Evolutionary conservation across 2,113 vertebrate genomes (phyloP).

Genomic region (Gymnocephalus cernua): DNA sequence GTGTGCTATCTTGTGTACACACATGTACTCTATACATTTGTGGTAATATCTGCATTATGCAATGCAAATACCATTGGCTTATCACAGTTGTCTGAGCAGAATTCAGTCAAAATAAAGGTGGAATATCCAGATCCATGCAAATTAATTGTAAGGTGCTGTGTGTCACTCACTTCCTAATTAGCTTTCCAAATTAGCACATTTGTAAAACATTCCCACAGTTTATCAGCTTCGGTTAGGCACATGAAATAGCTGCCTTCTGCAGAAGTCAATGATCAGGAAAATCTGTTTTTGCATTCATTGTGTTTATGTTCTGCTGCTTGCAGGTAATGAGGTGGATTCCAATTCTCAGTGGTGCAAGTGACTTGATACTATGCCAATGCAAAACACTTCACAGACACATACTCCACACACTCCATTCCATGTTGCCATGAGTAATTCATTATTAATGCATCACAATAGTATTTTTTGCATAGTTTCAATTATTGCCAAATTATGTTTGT

Average conservation of each 20-base stretch:
- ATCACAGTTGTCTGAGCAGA: constrained; percentile 5
- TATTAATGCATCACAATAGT: not conserved
- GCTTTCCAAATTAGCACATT: constrained; percentile 36
- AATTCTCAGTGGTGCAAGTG: constrained; percentile 54
- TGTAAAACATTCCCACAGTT: constrained; percentile 33
- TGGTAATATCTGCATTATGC: not conserved
- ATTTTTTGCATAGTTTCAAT: not conserved
- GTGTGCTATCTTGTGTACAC: constrained; percentile 1
- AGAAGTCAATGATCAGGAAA: constrained; percentile 61
- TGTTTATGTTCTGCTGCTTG: constrained; percentile 46
- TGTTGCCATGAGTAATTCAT: constrained; percentile 8
- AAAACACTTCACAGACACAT: not conserved
- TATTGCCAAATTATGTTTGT: not conserved
- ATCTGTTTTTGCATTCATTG: constrained; percentile 54
- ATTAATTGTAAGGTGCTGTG: not conserved
- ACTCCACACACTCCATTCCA: constrained; percentile 9
- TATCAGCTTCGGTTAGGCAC: constrained; percentile 41
- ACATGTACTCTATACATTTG: not conserved
- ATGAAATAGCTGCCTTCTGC: constrained; percentile 37
- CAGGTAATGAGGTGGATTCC: constrained; percentile 60
- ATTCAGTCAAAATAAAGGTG: constrained; percentile 16
- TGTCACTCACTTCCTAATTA: constrained; percentile 28
- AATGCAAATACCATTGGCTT: not conserved
- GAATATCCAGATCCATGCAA: not conserved
- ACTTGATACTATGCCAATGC: constrained; percentile 44